Base-by-base conservation (phyloP, 2,113 vertebrate species). In the Menura novaehollandiae region DNA sequence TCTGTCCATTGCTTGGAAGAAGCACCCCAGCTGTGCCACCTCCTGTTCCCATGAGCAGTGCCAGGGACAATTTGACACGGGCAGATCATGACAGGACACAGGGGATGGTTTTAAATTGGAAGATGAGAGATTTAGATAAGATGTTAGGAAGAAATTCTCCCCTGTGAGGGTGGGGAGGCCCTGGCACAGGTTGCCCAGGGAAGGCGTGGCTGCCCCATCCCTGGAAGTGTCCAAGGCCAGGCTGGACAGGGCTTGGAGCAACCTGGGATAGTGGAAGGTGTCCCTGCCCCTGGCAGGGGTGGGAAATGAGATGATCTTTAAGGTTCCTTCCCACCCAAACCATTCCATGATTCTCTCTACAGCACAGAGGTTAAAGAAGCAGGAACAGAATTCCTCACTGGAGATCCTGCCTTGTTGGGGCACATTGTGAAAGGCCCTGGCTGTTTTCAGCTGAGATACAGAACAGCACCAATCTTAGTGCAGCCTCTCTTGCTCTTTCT, bases 181-280 rank as follows among this genome's bases (percentile, higher is more conserved):
- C 51, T 30, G 71, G 71, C 35, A 49, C 71, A 56, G 43, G n/a
- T 7, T 41, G 11, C 58, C 58, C 69, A 74, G 51, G 28, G 51
- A 1, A 64, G 56, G 35, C 64, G 49, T 2, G 49, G 49, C 28
- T 86, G 44, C 16, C 13, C 21, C 37, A 68, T 33, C 53, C 55
- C 33, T 69, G 63, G 18, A 0, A 77, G 37, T 52, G 55, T 0
- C 15, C 73, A 60, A 69, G 28, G 33, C 46, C 83, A 35, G 72
- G 35, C 0, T 59, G 78, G 64, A 41, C 2, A 1, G 56, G 0
- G 44, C 3, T 8, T 27, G 72, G 72, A 77, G 73, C 37, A 43
- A 0, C 27, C 53, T 68, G 63, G 53, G 46, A 27, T 0, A 10
- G 63, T 23, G 74, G 28, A 0, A 53, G 24, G 6, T 33, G 53